Evolutionary conservation across 2,113 vertebrate species (phyloP).

Genomic region (Rhinolophus ferrumequinum): DNA sequence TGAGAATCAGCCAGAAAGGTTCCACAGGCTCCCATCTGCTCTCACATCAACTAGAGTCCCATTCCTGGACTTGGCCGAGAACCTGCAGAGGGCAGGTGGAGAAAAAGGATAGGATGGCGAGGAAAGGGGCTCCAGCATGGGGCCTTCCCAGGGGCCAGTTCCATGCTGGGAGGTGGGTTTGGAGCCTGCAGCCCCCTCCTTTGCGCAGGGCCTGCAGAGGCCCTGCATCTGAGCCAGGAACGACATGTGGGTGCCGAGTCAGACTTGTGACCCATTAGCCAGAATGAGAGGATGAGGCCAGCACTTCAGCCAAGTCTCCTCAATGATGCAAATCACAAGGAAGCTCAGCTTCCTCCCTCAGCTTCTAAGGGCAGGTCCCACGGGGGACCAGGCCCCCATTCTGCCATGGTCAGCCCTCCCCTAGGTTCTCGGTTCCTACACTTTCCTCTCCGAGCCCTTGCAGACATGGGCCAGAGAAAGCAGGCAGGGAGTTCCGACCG

Average conservation of each 20-base stretch:
- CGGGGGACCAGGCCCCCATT: neutral
- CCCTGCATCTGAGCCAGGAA: slow-evolving; percentile 36
- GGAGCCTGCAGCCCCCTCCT: neutral
- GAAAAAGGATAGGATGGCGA: fast-evolving
- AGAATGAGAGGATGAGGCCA: neutral
- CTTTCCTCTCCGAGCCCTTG: neutral
- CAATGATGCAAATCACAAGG: slow-evolving; percentile 6
- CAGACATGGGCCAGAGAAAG: neutral
- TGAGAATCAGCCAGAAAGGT: neutral
- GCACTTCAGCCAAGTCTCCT: neutral
- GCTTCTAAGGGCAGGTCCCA: neutral
- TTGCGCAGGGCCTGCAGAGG: neutral
- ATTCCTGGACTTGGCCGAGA: neutral
- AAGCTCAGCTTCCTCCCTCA: neutral
- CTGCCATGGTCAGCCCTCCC: neutral
- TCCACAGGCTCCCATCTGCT: neutral
- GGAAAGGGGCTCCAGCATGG: neutral
- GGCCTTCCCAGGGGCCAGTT: neutral
- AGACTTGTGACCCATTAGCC: slow-evolving; percentile 57
- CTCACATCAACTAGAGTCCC: neutral
- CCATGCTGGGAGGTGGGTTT: neutral
- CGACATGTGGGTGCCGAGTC: slow-evolving; percentile 73
- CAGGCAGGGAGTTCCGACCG: neutral
- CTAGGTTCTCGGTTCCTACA: neutral
- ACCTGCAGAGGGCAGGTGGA: neutral